These are phyloP conservation scores for Caenorhabditis remanei DNA, from an alignment of 1,140 invertebrate genomes.

Conservation along the genomic window DNA sequence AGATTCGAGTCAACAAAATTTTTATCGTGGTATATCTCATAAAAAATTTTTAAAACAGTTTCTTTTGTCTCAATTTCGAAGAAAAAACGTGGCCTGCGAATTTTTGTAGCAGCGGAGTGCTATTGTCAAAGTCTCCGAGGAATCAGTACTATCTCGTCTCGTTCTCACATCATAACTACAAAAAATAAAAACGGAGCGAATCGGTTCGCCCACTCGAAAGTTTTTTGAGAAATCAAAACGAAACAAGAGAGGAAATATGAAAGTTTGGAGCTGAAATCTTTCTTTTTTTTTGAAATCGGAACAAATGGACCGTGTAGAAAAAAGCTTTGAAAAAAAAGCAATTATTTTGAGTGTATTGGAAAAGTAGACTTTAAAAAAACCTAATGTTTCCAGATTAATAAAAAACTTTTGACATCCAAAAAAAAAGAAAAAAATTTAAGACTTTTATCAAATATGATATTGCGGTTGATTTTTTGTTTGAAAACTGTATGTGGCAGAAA, in stretches of 20 bases:
- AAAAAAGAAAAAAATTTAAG: too few species aligned
- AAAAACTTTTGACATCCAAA: too few species aligned
- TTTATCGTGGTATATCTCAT: too few species aligned
- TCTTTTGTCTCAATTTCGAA: too few species aligned
- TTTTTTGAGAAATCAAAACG: neutral
- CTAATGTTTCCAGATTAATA: too few species aligned
- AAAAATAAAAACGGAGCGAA: neutral
- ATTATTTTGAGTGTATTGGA: too few species aligned
- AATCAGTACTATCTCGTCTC: neutral
- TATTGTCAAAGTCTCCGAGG: neutral
- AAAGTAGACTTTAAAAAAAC: too few species aligned
- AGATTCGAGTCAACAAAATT: too few species aligned
- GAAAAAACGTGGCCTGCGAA: neutral
- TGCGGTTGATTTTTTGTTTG: too few species aligned
- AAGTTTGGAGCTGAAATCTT: neutral
- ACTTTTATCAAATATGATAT: too few species aligned
- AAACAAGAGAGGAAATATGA: neutral
- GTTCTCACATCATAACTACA: conserved; percentile 27
- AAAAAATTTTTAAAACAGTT: too few species aligned
- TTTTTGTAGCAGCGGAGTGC: neutral
- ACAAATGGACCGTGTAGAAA: neutral
- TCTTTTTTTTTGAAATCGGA: neutral
- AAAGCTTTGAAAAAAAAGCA: neutral
- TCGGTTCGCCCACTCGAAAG: neutral
- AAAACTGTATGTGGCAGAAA: too few species aligned